A percentile compares a stretch with the other conserved stretches of the same genome.
phyloP scores from a whole-genome alignment of 2,113 vertebrate species.

The Nyctibius bracteatus region DNA sequence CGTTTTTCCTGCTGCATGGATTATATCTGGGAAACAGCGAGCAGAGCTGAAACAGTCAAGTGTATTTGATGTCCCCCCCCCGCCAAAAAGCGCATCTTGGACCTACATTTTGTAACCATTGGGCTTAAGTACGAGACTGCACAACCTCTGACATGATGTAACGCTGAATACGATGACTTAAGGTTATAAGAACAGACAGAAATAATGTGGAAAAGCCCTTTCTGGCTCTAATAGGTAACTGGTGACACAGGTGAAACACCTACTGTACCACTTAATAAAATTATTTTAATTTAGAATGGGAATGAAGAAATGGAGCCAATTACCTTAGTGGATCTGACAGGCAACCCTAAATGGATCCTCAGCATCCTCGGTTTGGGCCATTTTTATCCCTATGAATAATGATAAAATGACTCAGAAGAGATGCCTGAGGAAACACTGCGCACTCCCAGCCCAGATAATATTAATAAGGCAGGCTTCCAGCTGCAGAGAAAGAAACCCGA shows the following conservation, averaged over 20 bases:
- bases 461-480: constrained; percentile 50
- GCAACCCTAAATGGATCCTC: constrained; percentile 47
- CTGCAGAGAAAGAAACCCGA: neutral
- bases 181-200: constrained; percentile 41
- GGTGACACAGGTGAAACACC: constrained; percentile 54
- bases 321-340: constrained; percentile 56
- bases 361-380: constrained; percentile 15
- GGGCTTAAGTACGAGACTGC: neutral
- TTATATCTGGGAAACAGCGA: neutral
- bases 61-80: neutral
- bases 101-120: neutral
- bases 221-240: constrained; percentile 60
- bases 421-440: constrained; percentile 46
- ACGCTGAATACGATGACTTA: constrained; percentile 6
- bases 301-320: constrained; percentile 60
- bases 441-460: constrained; percentile 6
- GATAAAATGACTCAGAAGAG: constrained; percentile 60
- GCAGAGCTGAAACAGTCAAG: neutral
- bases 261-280: constrained; percentile 61
- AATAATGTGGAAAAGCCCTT: constrained; percentile 50
- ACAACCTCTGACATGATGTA: constrained; percentile 16
- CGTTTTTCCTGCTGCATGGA: neutral
- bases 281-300: constrained; percentile 61
- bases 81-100: neutral
- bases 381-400: constrained; percentile 55